Conservation (phyloP, 2,113 vertebrate species). For the Lota lota region DNA sequence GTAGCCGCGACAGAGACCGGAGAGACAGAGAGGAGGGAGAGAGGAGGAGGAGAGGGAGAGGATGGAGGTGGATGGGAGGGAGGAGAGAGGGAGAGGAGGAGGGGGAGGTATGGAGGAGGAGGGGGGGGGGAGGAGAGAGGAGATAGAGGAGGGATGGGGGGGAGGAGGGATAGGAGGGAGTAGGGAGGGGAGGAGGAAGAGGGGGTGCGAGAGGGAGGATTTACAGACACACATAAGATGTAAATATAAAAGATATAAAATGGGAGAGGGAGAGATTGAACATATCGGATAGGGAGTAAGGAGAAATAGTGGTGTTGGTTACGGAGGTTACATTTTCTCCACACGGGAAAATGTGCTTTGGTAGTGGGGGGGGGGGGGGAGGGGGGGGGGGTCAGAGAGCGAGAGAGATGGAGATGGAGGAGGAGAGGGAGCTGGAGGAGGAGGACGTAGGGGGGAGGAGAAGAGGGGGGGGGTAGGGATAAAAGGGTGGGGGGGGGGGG, state of each 20-base stretch:
- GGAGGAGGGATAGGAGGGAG: not conserved
- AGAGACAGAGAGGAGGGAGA: slow-evolving; percentile 34
- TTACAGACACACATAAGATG: no score
- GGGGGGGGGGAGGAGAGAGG: not conserved
- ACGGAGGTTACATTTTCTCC: no score
- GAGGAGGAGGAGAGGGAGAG: slow-evolving; percentile 40
- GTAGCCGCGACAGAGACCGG: slow-evolving; percentile 47
- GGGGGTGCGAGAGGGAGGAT: slow-evolving; percentile 22
- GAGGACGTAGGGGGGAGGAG: slow-evolving; percentile 3
- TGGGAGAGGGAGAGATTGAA: slow-evolving; percentile 2
- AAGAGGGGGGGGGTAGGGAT: not conserved
- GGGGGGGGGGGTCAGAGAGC: slow-evolving; percentile 23
- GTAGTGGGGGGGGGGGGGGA: slow-evolving; percentile 30
- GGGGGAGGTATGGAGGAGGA: slow-evolving; percentile 30
- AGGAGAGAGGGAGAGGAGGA: slow-evolving; percentile 12
- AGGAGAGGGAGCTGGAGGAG: not conserved
- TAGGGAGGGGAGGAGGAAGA: not conserved
- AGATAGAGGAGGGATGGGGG: not conserved
- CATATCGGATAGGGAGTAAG: no score
- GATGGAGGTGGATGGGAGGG: slow-evolving; percentile 30
- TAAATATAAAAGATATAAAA: not conserved
- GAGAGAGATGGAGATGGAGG: not conserved
- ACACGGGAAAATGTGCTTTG: no score
- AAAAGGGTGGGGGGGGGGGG: no score
- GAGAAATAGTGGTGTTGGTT: no score